These are phyloP conservation scores for Procambarus clarkii DNA, from an alignment of 1,140 invertebrate species.

Conservation along the genomic window DNA sequence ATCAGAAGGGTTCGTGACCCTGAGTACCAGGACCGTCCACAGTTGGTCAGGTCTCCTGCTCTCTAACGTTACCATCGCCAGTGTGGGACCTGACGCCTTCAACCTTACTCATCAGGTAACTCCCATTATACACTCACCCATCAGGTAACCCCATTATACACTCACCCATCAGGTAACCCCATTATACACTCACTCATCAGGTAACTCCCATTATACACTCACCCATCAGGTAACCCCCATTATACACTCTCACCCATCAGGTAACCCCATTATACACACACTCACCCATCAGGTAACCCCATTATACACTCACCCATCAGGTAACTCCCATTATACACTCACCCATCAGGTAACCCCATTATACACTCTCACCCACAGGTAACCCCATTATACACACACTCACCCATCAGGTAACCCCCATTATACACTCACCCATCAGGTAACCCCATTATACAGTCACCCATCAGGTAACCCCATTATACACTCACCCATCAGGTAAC, in stretches of 20 bases:
- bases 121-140: not conserved
- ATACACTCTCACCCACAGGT: no score
- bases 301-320: not conserved
- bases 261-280: not conserved
- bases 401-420: no score
- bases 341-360: not conserved
- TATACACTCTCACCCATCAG: not conserved
- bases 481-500: no score
- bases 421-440: not conserved
- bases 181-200: no score
- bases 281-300: conserved; percentile 11
- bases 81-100: not conserved
- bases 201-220: no score
- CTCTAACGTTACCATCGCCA: not conserved
- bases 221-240: no score
- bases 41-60: conserved; percentile 5
- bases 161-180: no score
- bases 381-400: no score
- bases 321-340: not conserved
- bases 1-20: not conserved
- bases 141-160: not conserved
- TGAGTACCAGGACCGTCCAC: not conserved
- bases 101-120: conserved; percentile 25
- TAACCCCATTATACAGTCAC: not conserved
- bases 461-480: not conserved